Percentiles rank a stretch among this genome's conserved stretches.
Evolutionary conservation across 2,113 vertebrate species (phyloP).

Genomic region (Oxygymnocypris stewartii): DNA sequence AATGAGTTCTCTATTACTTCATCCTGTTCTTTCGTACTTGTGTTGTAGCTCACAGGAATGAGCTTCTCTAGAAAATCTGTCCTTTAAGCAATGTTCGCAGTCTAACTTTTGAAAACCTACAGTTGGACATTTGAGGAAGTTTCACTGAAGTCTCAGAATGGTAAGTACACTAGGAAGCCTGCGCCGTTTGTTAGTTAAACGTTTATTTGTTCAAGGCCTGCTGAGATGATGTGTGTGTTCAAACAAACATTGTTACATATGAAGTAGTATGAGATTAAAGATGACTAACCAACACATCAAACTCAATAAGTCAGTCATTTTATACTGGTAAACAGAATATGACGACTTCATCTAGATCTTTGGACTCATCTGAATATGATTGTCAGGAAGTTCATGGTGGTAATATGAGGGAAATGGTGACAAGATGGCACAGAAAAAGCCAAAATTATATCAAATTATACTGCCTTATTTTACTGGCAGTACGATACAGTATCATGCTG

Average conservation of each 20-base stretch:
- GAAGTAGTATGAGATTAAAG: too few relatives aligned
- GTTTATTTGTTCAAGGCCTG: slow-evolving; percentile 47
- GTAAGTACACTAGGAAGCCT: slow-evolving; percentile 60
- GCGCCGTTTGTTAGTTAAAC: slow-evolving; percentile 37
- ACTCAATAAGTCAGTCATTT: neutral
- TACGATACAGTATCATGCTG: neutral
- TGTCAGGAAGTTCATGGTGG: slow-evolving; percentile 38
- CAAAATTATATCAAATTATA: slow-evolving; percentile 39
- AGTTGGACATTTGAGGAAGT: slow-evolving; percentile 22
- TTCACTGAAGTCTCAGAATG: slow-evolving; percentile 59
- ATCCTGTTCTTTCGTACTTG: slow-evolving; percentile 43
- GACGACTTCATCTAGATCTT: neutral
- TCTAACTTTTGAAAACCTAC: slow-evolving; percentile 27
- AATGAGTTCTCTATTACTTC: slow-evolving; percentile 51
- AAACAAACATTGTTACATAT: neutral
- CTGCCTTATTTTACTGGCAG: neutral
- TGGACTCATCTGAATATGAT: slow-evolving; percentile 32
- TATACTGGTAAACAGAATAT: neutral
- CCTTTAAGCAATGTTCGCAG: slow-evolving; percentile 23
- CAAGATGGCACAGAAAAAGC: slow-evolving; percentile 27
- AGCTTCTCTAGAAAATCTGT: neutral
- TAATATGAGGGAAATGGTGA: slow-evolving; percentile 31
- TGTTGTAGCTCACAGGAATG: slow-evolving; percentile 15
- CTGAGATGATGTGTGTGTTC: neutral
- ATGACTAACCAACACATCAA: neutral